Conservation (phyloP, 1,140 invertebrate species). For the Myzus persicae region DNA sequence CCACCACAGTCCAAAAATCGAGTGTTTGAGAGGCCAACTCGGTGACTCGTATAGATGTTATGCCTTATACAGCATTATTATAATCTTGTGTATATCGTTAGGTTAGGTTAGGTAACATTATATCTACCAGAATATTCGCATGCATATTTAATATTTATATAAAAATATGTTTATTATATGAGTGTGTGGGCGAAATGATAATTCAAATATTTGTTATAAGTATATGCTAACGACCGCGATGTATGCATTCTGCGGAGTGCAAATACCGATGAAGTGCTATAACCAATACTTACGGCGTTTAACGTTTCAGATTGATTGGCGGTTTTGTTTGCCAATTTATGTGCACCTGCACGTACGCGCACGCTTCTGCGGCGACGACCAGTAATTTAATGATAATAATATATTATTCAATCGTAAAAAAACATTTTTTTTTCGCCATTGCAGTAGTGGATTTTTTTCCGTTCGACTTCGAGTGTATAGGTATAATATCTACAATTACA, state of each 20-base stretch:
- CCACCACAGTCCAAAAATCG: too few species aligned
- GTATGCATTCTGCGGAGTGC: neutral
- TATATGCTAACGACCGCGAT: neutral
- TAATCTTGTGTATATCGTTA: neutral
- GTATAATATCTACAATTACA: neutral
- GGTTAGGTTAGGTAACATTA: neutral
- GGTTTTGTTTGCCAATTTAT: neutral
- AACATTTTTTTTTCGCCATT: neutral
- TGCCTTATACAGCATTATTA: neutral
- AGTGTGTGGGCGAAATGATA: neutral
- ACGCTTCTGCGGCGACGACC: neutral
- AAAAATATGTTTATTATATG: neutral
- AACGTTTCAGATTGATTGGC: neutral
- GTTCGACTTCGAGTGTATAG: too few species aligned
- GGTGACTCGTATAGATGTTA: neutral
- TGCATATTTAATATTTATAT: neutral
- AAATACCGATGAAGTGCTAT: neutral
- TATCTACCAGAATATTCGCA: neutral
- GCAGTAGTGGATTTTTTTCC: neutral
- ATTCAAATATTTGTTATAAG: neutral
- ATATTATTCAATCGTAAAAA: neutral
- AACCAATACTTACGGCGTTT: neutral
- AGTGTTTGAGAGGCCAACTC: too few species aligned
- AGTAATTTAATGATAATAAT: neutral
- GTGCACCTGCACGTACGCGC: neutral